Base-by-base conservation (phyloP, 2,888 invertebrate genomes). In the Dexiosoma caninum region DNA sequence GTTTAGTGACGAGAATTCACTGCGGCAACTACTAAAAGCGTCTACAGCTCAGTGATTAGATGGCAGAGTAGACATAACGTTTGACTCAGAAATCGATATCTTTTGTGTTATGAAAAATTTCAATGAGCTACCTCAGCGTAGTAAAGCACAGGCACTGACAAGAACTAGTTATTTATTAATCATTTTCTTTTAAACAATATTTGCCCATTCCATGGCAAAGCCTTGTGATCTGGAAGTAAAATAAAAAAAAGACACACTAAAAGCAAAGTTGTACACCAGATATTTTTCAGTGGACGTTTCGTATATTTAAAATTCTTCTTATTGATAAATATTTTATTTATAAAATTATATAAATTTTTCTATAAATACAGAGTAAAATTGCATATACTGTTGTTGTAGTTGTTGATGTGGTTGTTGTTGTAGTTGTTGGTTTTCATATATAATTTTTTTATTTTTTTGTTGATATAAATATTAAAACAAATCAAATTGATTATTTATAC, bases 361-460 rank as follows among this genome's bases (percentile, higher is more conserved):
- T 59, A 21, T n/a, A 59, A n/a, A 40, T 37, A 70, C 27, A 53
- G 37, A 60, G 32, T 62, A 72, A 51, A 37, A 62, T 78, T 81
- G 78, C 53, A 75, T 72, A 67, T 76, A 75, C 75, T 78, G 60
- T 81, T 81, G 60, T 74, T 78, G 77, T 79, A 74, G 67, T 82
- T 81, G 72, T 77, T 80, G 71, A 76, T 82, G 79, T 76, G 77
- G 69, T 81, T 81, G 77, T 78, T 78, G 82, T 82, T 74, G 81
- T 77, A 62, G 78, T 79, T 81, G 59, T 78, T 78, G 75, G 49
- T 42, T 62, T 72, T 72, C 19, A 62, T 67, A 62, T 71, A 35
- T 55, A 35, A 60, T 19, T 77, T 19, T 12, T 42, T 59, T 37
- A 27, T 27, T 5, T 27, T 66, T 30, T 16, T n/a, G n/a, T n/a